Evolutionary conservation across 1,140 invertebrate species (phyloP), one percentile per base, ranked within the genome.

Genomic region (Caenorhabditis briggsae): DNA sequence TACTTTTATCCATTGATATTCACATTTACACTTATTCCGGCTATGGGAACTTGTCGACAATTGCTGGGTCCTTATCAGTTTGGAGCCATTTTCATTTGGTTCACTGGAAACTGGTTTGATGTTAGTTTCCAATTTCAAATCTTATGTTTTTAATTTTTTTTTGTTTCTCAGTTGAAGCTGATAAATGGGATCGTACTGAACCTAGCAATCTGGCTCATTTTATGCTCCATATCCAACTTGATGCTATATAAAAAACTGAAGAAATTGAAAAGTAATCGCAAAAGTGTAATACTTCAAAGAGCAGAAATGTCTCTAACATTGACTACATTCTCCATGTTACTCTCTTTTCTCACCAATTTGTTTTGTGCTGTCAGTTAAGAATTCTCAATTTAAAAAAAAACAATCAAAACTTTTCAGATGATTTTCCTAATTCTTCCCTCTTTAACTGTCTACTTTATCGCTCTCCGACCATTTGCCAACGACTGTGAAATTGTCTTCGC

Each of bases 401-500:
- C 59, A 61, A 11, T 0, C 8, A 33, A 64, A 33, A 43, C n/a
- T 65, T 65, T 61, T 11, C 64, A 65, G 64, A 23, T 65, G 16
- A 16, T 65, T 14, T 65, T 43, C 18, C 33, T 65, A 3, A 16
- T 65, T 8, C 43, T 65, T 43, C 64, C 64, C 9, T 43, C 64
- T 16, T 16, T 43, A 18, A 18, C 41, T 2, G 64, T 43, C 0
- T 65, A 65, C 43, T 65, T 65, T 43, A 65, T 65, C 20, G 33
- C 64, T 14, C 64, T 65, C 43, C 64, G 33, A 3, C 64, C 64
- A 18, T 65, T 65, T 43, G 64, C 33, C 16, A 65, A 65, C 18
- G 64, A 65, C 41, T 65, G 33, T 65, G 64, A 65, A 16, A 65
- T 23, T 65, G 33, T 41, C 43, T 65, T 65, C 20, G 64, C 14